phyloP scores from a whole-genome alignment of 2,797 vertebrate species.

The Lindbergichthys nudifrons region DNA sequence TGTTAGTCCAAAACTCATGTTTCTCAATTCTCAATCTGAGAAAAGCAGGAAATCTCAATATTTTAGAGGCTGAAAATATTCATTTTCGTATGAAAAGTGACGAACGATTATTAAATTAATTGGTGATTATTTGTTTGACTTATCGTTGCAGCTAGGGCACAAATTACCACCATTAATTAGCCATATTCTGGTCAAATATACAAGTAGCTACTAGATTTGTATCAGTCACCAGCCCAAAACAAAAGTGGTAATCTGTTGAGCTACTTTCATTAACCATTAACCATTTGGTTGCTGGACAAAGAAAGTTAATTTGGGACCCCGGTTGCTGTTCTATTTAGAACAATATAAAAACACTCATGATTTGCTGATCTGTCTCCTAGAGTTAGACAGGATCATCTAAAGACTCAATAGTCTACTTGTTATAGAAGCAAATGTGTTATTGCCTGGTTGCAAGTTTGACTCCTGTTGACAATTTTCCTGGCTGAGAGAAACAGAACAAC shows the following conservation, averaged over 20 bases:
- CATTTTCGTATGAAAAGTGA: too few species aligned
- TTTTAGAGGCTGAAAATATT: too few species aligned
- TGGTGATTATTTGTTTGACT: too few species aligned
- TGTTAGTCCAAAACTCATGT: too few species aligned
- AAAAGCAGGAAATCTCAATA: too few species aligned
- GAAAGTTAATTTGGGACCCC: too few species aligned
- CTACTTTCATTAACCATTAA: not conserved
- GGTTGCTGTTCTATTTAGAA: too few species aligned
- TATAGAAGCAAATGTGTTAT: not conserved
- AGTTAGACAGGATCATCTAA: not conserved
- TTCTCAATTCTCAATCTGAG: too few species aligned
- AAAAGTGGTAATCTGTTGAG: not conserved
- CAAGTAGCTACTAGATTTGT: not conserved
- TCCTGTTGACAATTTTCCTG: not conserved
- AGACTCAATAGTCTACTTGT: not conserved
- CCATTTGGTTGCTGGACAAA: too few species aligned
- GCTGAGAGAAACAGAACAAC: not conserved
- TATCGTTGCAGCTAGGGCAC: too few species aligned
- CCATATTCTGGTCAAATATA: not conserved
- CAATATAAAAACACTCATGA: not conserved
- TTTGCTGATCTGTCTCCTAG: not conserved
- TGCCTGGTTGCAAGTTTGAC: conserved; percentile 6
- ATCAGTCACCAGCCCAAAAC: not conserved
- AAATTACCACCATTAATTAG: not conserved
- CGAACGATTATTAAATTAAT: too few species aligned